Base-by-base conservation (phyloP, 23 tunicate species). In the Halocynthia aurantium region DNA sequence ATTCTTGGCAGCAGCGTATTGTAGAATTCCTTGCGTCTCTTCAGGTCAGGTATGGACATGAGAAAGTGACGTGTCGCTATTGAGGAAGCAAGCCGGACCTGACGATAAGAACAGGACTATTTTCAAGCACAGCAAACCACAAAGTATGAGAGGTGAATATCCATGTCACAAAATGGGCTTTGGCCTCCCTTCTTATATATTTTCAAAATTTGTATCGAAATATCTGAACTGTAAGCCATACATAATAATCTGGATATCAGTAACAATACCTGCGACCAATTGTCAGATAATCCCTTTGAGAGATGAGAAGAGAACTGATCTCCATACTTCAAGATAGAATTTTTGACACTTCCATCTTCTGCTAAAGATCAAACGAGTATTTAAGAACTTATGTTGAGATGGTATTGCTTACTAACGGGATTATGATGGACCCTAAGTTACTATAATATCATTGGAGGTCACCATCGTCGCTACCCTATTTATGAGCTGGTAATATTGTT, bases 21-120 rank as follows among this genome's bases (percentile, higher is more conserved):
- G 70, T 58, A 93, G 57, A 63, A 86, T 73, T 68, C 22, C 8
- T 60, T 44, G 54, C 86, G 69, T 55, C 78, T 67, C 6, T 75
- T 54, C 7, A 7, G 15, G 20, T 83, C 83, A 6, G 72, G 21
- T 52, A 85, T 51, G 7, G 86, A 76, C 52, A 69, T 67, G 56
- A 93, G 55, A 72, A 93, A 93, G 64, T 81, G 66, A 58, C 98
- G 57, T 8, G 88, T 69, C 44, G 93, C 98, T 9, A 76, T 79
- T 12, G 98, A 93, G 10, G 98, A 93, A 17, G 98, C 98, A 9
- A 93, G 83, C 22, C 98, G 73, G 19, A 93, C 98, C 78, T 74
- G 78, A 72, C 5, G 4, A n/a, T n/a, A 67, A 4, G 22, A 17
- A 17, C 2, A 2, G 72, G 22, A 67, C 1, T 31, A 31, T 15